Conservation (phyloP, 2,888 invertebrate species). For the Amphipoea lucens region DNA sequence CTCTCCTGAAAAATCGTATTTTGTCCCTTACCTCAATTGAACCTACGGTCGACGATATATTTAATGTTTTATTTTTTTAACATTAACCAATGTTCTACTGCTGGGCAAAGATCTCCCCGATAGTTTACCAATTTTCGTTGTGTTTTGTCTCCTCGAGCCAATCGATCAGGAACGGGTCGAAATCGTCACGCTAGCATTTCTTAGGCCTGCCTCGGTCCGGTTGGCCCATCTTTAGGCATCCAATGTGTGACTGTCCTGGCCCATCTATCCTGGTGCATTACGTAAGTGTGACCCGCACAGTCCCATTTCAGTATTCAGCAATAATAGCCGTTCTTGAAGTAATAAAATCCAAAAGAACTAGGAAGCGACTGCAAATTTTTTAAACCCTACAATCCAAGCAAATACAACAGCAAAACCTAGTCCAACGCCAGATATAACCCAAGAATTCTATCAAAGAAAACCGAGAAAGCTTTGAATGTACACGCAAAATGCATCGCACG, state of each 20-base stretch:
- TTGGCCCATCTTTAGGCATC: neutral
- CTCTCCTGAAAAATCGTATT: too few relatives aligned
- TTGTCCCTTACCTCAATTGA: too few relatives aligned
- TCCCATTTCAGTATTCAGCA: neutral
- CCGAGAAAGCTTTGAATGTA: constrained; percentile 65
- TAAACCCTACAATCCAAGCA: neutral
- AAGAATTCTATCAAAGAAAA: constrained; percentile 67
- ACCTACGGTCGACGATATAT: too few relatives aligned
- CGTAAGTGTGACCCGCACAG: neutral
- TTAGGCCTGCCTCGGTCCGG: too few relatives aligned
- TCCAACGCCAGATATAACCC: constrained; percentile 45
- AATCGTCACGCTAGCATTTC: too few relatives aligned
- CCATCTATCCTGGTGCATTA: neutral
- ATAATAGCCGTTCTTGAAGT: too few relatives aligned
- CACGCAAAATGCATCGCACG: constrained; percentile 68
- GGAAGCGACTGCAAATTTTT: neutral
- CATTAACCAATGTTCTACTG: neutral
- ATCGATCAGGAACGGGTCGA: too few relatives aligned
- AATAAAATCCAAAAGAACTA: neutral
- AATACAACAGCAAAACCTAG: constrained; percentile 37
- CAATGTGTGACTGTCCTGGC: neutral
- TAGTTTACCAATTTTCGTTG: neutral
- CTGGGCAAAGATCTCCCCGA: neutral
- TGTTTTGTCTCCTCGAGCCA: too few relatives aligned
- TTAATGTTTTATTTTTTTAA: too few relatives aligned